phyloP scores from a whole-genome alignment of 2,888 invertebrate species.

The Aleiodes alternator region DNA sequence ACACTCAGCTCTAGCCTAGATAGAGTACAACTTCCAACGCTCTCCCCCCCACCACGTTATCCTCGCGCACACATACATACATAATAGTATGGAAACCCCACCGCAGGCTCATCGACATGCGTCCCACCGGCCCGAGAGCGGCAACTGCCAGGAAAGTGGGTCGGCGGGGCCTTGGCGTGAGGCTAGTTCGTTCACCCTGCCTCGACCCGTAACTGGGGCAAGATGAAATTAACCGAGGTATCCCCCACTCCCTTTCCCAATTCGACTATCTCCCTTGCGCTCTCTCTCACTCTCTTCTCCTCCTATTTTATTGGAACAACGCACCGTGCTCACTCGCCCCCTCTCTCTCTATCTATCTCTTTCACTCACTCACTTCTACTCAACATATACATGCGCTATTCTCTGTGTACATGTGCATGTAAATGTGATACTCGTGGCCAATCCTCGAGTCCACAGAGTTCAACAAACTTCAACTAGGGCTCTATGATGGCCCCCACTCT shows the following conservation, averaged over 20 bases:
- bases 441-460: conserved; percentile 70
- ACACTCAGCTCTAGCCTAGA: conserved; percentile 58
- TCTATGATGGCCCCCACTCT: conserved; percentile 55
- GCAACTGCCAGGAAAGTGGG: conserved; percentile 70
- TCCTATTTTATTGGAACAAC: conserved; percentile 40
- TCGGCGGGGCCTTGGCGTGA: conserved; percentile 75
- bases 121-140: conserved; percentile 49
- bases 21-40: conserved; percentile 43
- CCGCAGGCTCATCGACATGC: conserved; percentile 45
- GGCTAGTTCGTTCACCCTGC: conserved; percentile 80
- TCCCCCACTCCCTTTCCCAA: conserved; percentile 67
- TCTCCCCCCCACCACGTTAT: background rate
- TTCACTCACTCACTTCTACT: conserved; percentile 45
- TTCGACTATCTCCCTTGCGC: conserved; percentile 68
- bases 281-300: conserved; percentile 48
- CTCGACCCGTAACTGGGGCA: conserved; percentile 79
- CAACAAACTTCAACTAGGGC: conserved; percentile 75
- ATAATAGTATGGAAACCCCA: conserved; percentile 4
- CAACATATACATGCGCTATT: conserved; percentile 12
- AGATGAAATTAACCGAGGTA: conserved; percentile 80
- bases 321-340: background rate
- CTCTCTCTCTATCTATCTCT: conserved; percentile 50
- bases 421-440: conserved; percentile 63
- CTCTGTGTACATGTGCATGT: conserved; percentile 6
- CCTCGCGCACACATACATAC: conserved; percentile 14